phyloP scores from a whole-genome alignment of 2,888 invertebrate species.

The Electrophaes corylata region DNA sequence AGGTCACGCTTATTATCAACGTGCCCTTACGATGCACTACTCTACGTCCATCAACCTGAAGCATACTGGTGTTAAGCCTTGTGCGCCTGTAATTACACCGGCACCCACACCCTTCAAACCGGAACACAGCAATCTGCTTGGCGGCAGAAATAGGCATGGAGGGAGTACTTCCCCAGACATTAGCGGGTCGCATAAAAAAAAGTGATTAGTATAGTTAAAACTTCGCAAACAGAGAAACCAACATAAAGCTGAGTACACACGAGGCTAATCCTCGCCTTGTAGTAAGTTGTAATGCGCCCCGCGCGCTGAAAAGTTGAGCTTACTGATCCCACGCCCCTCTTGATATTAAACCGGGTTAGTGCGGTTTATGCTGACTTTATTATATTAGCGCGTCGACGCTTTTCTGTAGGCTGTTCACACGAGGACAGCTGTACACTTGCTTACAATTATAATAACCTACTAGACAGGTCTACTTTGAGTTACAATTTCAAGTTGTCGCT shows the following conservation, averaged over 20 bases:
- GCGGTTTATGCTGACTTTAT: conserved; percentile 78
- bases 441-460: not conserved
- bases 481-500: too few relatives aligned
- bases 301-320: conserved; percentile 70
- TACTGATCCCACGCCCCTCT: conserved; percentile 57
- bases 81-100: too few relatives aligned
- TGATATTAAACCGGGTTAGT: conserved; percentile 79
- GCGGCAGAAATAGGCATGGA: too few relatives aligned
- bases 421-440: conserved; percentile 35
- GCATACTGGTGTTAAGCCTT: too few relatives aligned
- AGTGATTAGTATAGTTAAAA: conserved; percentile 47
- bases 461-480: too few relatives aligned
- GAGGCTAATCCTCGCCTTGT: conserved; percentile 25
- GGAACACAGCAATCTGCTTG: too few relatives aligned
- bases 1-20: too few relatives aligned
- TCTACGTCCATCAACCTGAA: too few relatives aligned
- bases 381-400: conserved; percentile 77
- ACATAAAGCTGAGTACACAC: conserved; percentile 67
- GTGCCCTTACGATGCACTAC: too few relatives aligned
- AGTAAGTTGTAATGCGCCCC: conserved; percentile 66
- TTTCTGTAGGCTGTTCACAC: conserved; percentile 67
- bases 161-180: too few relatives aligned
- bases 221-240: conserved; percentile 63
- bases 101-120: too few relatives aligned
- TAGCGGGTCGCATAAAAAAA: too few relatives aligned